Evolutionary conservation across 2,888 invertebrate species (phyloP).

Genomic region (Drosophila melanosoma): DNA sequence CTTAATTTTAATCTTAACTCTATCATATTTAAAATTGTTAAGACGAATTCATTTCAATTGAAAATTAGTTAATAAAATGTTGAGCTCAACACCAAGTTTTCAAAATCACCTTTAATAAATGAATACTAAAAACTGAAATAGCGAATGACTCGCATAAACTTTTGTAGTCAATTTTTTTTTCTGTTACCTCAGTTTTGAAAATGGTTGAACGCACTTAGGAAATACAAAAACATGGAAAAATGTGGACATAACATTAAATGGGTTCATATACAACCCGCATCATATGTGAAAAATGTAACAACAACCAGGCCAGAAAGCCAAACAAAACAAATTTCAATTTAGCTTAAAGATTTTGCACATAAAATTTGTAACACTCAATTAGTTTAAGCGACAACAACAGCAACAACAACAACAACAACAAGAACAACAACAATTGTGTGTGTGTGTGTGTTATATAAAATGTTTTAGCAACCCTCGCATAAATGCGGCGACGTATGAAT

Average conservation of each 20-base stretch:
- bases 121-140: background rate
- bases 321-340: conserved; percentile 80
- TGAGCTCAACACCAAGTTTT: background rate
- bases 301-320: conserved; percentile 36
- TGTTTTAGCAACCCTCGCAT: conserved; percentile 68
- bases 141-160: background rate
- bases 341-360: conserved; percentile 79
- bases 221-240: conserved; percentile 40
- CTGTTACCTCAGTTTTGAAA: conserved; percentile 63
- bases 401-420: conserved; percentile 48
- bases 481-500: conserved; percentile 76
- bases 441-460: conserved; percentile 32
- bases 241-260: conserved; percentile 76
- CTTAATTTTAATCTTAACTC: too few relatives aligned
- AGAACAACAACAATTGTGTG: conserved; percentile 19
- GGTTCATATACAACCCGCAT: conserved; percentile 77
- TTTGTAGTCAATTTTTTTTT: conserved; percentile 38
- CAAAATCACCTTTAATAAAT: background rate
- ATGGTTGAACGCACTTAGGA: conserved; percentile 74
- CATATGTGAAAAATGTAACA: conserved; percentile 68
- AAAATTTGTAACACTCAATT: conserved; percentile 83
- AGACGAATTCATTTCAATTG: background rate
- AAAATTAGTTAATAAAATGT: background rate
- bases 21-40: background rate
- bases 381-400: conserved; percentile 75